These are phyloP conservation scores for Darevskia mixta DNA, from an alignment of 2,797 vertebrate species.

Conservation along the genomic window DNA sequence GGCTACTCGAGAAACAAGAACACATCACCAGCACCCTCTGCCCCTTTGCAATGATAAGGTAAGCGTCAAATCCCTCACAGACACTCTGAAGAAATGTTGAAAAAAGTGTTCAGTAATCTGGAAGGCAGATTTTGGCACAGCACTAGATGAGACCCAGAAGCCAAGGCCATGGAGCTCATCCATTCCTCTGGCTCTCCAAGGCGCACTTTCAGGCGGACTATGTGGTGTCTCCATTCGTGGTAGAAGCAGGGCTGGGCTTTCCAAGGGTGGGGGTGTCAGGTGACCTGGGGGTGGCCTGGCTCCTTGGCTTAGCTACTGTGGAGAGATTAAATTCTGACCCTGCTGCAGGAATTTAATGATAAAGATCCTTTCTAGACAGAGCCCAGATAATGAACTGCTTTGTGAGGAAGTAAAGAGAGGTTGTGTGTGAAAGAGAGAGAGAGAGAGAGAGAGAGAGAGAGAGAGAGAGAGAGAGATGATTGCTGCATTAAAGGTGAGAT, in stretches of 20 bases:
- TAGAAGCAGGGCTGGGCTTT: neutral
- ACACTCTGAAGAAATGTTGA: too few species aligned
- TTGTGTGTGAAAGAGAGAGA: neutral
- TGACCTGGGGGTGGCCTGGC: constrained; percentile 67
- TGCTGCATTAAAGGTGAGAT: constrained; percentile 65
- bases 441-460: constrained; percentile 32
- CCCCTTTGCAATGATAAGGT: too few species aligned
- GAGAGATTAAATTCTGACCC: constrained; percentile 70
- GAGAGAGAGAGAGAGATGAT: constrained; percentile 62
- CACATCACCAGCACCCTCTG: too few species aligned
- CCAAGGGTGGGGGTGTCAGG: neutral
- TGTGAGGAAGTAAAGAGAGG: constrained; percentile 35
- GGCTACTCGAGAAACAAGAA: too few species aligned
- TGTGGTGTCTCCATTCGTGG: too few species aligned
- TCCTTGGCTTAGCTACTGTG: constrained; percentile 64
- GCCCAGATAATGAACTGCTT: constrained; percentile 71
- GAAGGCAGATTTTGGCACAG: too few species aligned
- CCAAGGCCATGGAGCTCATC: too few species aligned
- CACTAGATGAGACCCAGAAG: too few species aligned
- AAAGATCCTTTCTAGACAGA: constrained; percentile 71
- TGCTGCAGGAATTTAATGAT: constrained; percentile 71
- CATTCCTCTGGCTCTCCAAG: neutral
- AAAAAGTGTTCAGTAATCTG: too few species aligned
- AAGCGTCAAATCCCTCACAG: too few species aligned
- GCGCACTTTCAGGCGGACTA: neutral